Conservation (phyloP, 2,797 vertebrate species). For the Chelon auratus region DNA sequence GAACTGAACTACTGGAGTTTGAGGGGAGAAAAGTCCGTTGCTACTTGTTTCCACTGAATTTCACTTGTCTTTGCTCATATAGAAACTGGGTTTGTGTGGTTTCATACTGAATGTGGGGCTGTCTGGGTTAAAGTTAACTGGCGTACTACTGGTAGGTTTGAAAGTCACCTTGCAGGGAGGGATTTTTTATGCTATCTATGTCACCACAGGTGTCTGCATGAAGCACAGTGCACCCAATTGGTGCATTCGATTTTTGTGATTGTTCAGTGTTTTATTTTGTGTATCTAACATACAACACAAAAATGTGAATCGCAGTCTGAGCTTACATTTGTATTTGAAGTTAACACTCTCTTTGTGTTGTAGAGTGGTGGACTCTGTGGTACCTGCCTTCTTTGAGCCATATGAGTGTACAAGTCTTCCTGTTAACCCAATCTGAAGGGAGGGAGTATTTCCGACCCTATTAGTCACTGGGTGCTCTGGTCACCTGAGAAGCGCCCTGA, state of each 20-base stretch:
- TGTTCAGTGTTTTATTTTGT: background rate
- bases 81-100: constrained; percentile 59
- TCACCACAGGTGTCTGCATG: background rate
- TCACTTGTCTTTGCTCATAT: constrained; percentile 44
- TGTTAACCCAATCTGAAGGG: constrained; percentile 53
- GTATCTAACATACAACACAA: background rate
- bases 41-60: constrained; percentile 58
- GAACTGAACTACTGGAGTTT: constrained; percentile 5
- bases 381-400: constrained; percentile 10
- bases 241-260: background rate
- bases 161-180: constrained; percentile 18
- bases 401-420: constrained; percentile 62
- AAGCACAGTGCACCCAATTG: constrained; percentile 4
- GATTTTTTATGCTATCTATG: constrained; percentile 21
- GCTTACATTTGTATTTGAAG: background rate
- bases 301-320: background rate
- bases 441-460: constrained; percentile 59
- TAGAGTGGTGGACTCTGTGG: background rate
- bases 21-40: constrained; percentile 30
- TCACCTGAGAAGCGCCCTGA: constrained; percentile 73
- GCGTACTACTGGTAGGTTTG: background rate
- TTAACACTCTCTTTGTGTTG: background rate
- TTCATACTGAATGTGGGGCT: constrained; percentile 35
- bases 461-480: constrained; percentile 64
- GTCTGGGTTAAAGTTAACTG: constrained; percentile 29